phyloP scores from a whole-genome alignment of 2,797 vertebrate genomes.

The Danio jaintianensis region DNA sequence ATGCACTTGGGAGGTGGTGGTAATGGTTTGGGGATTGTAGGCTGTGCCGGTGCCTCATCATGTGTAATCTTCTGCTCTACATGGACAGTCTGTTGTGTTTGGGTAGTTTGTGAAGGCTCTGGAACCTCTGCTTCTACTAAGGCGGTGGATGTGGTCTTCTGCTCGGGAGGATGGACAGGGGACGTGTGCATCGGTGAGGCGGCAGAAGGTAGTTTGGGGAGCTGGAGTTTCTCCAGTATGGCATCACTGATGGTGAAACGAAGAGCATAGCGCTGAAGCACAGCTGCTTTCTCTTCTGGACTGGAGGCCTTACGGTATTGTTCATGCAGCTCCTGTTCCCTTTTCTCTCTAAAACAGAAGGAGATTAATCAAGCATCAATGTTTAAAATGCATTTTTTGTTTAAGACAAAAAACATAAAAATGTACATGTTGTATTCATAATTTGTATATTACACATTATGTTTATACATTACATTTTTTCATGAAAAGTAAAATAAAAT shows the following conservation, averaged over 20 bases:
- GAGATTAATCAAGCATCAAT: not conserved
- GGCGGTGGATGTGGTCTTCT: not conserved
- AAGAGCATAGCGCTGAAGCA: slow-evolving; percentile 93
- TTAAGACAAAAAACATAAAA: no score
- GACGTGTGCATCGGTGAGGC: not conserved
- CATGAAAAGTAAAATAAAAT: no score
- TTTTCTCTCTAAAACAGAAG: slow-evolving; percentile 81
- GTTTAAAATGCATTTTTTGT: no score
- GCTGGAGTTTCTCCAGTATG: slow-evolving; percentile 91
- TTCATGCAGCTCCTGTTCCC: slow-evolving; percentile 90
- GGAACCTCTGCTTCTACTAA: slow-evolving; percentile 27
- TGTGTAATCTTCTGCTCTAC: slow-evolving; percentile 58
- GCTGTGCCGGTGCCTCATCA: slow-evolving; percentile 57
- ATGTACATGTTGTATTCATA: no score
- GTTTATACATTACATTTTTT: no score
- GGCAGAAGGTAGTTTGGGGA: slow-evolving; percentile 85
- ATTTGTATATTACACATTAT: no score
- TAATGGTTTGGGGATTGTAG: slow-evolving; percentile 77
- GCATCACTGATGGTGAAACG: slow-evolving; percentile 98
- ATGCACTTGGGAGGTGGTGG: not conserved
- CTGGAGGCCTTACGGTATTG: slow-evolving; percentile 89
- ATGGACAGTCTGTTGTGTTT: slow-evolving; percentile 52
- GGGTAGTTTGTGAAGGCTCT: slow-evolving; percentile 66
- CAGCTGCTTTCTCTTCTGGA: slow-evolving; percentile 89
- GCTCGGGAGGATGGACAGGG: slow-evolving; percentile 11